A percentile compares a stretch with the other conserved stretches of the same genome.
phyloP scores from a whole-genome alignment of 92 coral and sea anemone species.

The Nematostella vectensis region DNA sequence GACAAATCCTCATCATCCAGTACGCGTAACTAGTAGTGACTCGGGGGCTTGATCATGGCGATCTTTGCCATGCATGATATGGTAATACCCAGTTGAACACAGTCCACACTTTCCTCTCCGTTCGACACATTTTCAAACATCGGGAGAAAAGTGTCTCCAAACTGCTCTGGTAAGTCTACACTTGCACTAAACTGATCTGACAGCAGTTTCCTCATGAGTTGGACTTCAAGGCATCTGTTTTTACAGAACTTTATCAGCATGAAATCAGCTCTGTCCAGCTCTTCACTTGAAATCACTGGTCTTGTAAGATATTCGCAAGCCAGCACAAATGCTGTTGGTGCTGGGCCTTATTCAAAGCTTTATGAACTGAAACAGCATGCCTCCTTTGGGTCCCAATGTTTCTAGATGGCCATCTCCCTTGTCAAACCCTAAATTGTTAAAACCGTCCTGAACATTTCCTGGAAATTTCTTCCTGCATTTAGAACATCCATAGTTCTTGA shows the following conservation, averaged over 20 bases:
- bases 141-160: not conserved
- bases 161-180: conserved; percentile 1
- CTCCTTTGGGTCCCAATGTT: conserved; percentile 18
- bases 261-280: conserved; percentile 34
- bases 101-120: not conserved
- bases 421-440: conserved; percentile 40
- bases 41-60: not conserved
- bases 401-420: conserved; percentile 26
- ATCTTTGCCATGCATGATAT: not conserved
- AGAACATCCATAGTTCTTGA: conserved; percentile 39
- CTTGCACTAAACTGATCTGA: conserved; percentile 2
- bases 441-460: conserved; percentile 24
- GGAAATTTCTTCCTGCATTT: conserved; percentile 38
- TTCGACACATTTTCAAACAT: not conserved
- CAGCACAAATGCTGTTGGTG: conserved; percentile 34
- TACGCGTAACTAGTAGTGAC: not conserved
- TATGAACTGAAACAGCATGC: conserved; percentile 18
- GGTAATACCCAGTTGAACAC: not conserved
- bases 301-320: conserved; percentile 29
- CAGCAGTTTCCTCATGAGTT: conserved; percentile 42
- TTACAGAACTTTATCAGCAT: conserved; percentile 36
- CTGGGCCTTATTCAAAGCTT: conserved; percentile 18
- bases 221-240: conserved; percentile 50
- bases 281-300: conserved; percentile 26
- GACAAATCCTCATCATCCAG: conserved; percentile 14